Conservation (phyloP, 2,797 vertebrate genomes). For the Poecilia picta region DNA sequence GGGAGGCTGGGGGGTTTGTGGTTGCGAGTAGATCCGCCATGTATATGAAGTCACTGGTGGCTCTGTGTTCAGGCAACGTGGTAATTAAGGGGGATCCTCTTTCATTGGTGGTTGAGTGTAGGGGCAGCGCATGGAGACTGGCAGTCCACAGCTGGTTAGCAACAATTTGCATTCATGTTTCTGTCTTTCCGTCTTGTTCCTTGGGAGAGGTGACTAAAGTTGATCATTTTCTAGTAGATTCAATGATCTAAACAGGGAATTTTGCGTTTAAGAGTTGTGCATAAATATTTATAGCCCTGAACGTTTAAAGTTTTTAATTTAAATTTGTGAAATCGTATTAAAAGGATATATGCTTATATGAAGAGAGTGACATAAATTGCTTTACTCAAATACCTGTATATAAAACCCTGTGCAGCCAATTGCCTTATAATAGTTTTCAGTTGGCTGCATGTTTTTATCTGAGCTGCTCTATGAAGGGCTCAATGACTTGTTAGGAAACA, state of each 20-base stretch:
- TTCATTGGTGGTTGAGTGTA: slow-evolving; percentile 60
- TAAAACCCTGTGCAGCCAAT: not conserved
- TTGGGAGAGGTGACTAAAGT: not conserved
- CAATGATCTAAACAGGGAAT: not conserved
- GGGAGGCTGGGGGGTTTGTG: slow-evolving; percentile 25
- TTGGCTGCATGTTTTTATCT: not conserved
- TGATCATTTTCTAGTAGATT: not conserved
- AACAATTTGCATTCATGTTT: slow-evolving; percentile 27
- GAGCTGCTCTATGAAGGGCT: not conserved
- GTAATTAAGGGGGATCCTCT: slow-evolving; percentile 65
- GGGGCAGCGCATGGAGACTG: slow-evolving; percentile 35
- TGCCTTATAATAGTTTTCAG: no score
- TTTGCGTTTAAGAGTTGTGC: not conserved
- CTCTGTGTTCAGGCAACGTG: slow-evolving; percentile 56
- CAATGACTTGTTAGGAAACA: not conserved
- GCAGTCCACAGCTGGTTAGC: slow-evolving; percentile 45
- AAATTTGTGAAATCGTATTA: not conserved
- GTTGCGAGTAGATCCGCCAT: slow-evolving; percentile 61
- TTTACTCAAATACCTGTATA: not conserved
- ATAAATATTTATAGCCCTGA: not conserved
- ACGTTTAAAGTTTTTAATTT: not conserved
- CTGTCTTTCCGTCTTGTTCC: slow-evolving; percentile 9
- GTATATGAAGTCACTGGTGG: slow-evolving; percentile 66
- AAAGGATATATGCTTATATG: not conserved
- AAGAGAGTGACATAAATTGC: not conserved